Base-by-base conservation (phyloP, 2,113 vertebrate species). In the Oreocharis arfaki region DNA sequence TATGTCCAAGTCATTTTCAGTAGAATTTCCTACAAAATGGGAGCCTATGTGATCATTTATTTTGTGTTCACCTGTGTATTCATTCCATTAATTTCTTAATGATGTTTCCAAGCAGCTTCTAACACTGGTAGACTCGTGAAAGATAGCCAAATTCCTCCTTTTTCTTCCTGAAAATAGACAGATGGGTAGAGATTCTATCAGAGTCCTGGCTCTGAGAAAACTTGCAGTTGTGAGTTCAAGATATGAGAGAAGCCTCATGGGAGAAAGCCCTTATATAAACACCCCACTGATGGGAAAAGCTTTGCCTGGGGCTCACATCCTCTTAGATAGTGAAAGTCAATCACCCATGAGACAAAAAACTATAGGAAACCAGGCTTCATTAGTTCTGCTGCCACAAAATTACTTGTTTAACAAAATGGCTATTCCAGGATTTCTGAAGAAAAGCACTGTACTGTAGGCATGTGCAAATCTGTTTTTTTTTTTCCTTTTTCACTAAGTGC, bases 231-330 rank as follows among this genome's bases (percentile, higher is more conserved):
- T 95, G 91, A 97, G 76, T 95, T 96, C 89, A 93, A 95, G 91
- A 97, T 95, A 92, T 56, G 80, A 95, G 68, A 96, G 73, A 90
- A 93, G 47, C 68, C 95, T 95, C 95, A 95, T 93, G 96, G 94
- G 96, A 97, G 91, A 95, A 92, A 93, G 56, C 60, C 80, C 80
- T 95, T 97, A 95, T 87, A 95, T 97, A 97, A 97, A 97, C 96
- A 97, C 68, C 68, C 85, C 59, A 78, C n/a, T 55, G 93, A 96
- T 97, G 96, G 95, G 96, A 97, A 97, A 96, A 96, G 80, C 93
- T 95, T 90, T 81, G 95, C 95, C 95, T 87, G 90, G 76, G 91
- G 94, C 95, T 96, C 94, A 95, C 95, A 96, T 97, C 95, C 96
- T 97, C 89, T 95, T 90, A 95, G 96, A 97, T 84, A 93, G 90